These are phyloP conservation scores for Donacobius atricapilla DNA, from an alignment of 2,113 vertebrate genomes.

Conservation along the genomic window DNA sequence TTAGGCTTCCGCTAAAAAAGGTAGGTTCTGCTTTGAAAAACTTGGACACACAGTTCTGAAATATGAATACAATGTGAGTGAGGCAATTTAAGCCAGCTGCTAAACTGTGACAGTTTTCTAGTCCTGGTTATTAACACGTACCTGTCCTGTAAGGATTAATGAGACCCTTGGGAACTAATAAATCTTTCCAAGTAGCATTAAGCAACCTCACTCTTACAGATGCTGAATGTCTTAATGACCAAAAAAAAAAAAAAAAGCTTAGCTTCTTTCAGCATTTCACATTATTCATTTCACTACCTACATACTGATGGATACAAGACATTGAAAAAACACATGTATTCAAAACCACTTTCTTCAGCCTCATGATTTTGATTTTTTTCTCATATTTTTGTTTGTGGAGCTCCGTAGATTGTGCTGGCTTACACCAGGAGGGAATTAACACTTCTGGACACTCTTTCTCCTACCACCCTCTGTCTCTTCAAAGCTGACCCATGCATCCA, in stretches of 20 bases:
- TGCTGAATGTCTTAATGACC: background rate
- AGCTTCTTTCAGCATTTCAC: background rate
- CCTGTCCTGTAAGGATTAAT: background rate
- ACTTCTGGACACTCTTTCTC: background rate
- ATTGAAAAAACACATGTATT: background rate
- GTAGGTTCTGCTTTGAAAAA: background rate
- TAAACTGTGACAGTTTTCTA: background rate
- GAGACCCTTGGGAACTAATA: background rate
- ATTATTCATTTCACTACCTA: background rate
- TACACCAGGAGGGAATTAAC: background rate
- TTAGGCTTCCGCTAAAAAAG: background rate
- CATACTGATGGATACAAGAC: background rate
- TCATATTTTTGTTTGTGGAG: background rate
- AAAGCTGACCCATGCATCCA: background rate
- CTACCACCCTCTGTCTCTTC: accelerated
- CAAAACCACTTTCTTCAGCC: background rate
- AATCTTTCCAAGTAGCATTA: background rate
- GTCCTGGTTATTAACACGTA: background rate
- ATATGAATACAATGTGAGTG: background rate
- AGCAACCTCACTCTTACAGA: background rate
- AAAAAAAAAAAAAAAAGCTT: background rate
- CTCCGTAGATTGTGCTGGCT: background rate
- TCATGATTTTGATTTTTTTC: background rate
- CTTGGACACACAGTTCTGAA: background rate
- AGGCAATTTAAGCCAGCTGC: background rate